phyloP scores from a whole-genome alignment of 2,888 invertebrate species.

The Priocnemis perturbator region DNA sequence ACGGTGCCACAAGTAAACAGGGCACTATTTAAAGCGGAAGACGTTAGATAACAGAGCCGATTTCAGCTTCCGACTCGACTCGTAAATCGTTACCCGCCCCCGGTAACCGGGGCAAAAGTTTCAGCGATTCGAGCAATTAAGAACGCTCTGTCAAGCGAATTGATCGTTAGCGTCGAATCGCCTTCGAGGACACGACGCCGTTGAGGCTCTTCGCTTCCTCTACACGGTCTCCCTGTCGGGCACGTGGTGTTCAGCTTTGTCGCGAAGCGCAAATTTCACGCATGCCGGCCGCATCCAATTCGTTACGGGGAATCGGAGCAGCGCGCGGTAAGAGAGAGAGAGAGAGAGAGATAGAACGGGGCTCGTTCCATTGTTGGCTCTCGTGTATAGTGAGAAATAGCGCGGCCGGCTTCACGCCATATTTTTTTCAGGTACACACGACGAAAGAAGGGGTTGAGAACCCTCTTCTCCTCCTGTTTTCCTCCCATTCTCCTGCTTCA shows the following conservation, averaged over 20 bases:
- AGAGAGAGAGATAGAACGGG: background rate
- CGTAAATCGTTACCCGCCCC: too few relatives aligned
- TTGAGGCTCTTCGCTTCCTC: too few relatives aligned
- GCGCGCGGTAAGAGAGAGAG: constrained; percentile 15
- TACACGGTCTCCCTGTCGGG: too few relatives aligned
- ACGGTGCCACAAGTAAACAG: too few relatives aligned
- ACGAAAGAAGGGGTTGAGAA: constrained; percentile 43
- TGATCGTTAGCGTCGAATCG: background rate
- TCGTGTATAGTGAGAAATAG: constrained; percentile 44
- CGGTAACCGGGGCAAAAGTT: too few relatives aligned
- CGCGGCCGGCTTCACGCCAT: constrained; percentile 49
- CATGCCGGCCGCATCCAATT: constrained; percentile 24
- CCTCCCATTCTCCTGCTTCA: background rate
- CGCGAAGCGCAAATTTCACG: constrained; percentile 35
- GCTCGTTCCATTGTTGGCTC: constrained; percentile 37
- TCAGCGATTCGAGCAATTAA: too few relatives aligned
- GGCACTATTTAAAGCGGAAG: too few relatives aligned
- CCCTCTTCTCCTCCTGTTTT: constrained; percentile 31
- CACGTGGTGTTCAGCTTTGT: constrained; percentile 1
- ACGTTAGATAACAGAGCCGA: too few relatives aligned
- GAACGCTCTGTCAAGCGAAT: background rate
- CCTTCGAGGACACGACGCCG: background rate
- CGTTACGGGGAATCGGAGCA: constrained; percentile 27
- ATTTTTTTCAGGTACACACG: constrained; percentile 49
- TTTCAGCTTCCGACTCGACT: too few relatives aligned